Percentiles rank a stretch among this genome's conserved stretches.
These are phyloP conservation scores for Drosophila eohydei DNA, from an alignment of 2,888 invertebrate genomes.

Conservation along the genomic window DNA sequence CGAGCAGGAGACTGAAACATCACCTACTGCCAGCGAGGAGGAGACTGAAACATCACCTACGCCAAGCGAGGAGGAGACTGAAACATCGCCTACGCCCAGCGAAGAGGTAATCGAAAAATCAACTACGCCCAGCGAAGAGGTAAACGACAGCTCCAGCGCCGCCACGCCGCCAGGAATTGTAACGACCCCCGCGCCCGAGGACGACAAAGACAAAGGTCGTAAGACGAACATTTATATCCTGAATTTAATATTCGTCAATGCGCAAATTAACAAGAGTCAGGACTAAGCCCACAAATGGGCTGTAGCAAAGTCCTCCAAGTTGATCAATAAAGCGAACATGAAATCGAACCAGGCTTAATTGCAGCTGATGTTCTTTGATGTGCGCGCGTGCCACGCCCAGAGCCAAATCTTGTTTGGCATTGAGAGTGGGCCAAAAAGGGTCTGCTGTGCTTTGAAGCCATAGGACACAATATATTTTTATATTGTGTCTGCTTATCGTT, in stretches of 20 bases:
- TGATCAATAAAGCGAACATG: conserved; percentile 36
- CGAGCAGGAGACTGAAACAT: conserved; percentile 1
- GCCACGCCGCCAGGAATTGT: conserved; percentile 5
- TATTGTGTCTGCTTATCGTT: not conserved
- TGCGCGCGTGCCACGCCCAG: conserved; percentile 15
- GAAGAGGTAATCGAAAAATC: conserved; percentile 5
- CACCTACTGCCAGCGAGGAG: conserved; percentile 13
- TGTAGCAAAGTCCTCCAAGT: not conserved
- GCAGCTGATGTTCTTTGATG: conserved; percentile 38
- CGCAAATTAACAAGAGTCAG: conserved; percentile 41
- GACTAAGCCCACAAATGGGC: not conserved
- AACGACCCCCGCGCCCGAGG: conserved; percentile 25
- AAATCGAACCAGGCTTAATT: conserved; percentile 42
- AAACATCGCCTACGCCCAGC: too few relatives aligned
- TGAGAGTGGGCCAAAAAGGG: not conserved
- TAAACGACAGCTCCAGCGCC: not conserved
- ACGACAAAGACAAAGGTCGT: conserved; percentile 20
- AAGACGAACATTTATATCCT: conserved; percentile 59
- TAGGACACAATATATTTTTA: too few relatives aligned
- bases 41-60: conserved; percentile 17
- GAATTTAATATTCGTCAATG: conserved; percentile 63
- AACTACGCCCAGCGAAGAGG: conserved; percentile 5
- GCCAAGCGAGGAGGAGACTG: too few relatives aligned
- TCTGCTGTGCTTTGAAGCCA: not conserved
- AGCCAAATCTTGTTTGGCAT: not conserved